Conservation (phyloP, 1,140 invertebrate genomes). For the Ips nitidus region DNA sequence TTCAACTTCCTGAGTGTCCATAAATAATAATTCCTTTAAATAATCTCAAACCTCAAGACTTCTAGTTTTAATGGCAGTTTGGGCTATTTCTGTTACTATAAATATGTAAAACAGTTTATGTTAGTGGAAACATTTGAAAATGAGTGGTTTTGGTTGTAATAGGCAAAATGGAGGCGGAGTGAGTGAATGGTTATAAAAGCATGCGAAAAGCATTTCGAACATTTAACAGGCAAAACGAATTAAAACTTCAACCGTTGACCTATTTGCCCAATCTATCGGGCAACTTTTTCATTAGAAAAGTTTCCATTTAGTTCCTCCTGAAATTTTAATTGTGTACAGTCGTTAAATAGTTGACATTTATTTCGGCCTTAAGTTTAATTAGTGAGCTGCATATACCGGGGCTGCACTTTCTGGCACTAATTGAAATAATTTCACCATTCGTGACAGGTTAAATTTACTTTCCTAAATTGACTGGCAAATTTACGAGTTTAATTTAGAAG, state of each 20-base stretch:
- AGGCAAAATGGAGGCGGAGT: too few species aligned
- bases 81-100: too few species aligned
- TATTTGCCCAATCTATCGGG: background rate
- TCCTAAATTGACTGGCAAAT: slow-evolving; percentile 39
- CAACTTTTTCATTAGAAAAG: slow-evolving; percentile 26
- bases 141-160: too few species aligned
- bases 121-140: too few species aligned
- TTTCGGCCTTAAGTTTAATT: slow-evolving; percentile 42
- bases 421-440: slow-evolving; percentile 43
- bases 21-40: too few species aligned
- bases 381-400: slow-evolving; percentile 41
- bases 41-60: too few species aligned
- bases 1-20: too few species aligned
- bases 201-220: background rate
- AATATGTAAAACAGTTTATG: too few species aligned
- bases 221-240: slow-evolving; percentile 14
- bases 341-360: slow-evolving; percentile 44
- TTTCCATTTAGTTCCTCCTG: slow-evolving; percentile 21
- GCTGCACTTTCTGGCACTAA: slow-evolving; percentile 41
- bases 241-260: slow-evolving; percentile 20
- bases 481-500: slow-evolving; percentile 37
- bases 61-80: too few species aligned
- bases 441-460: slow-evolving; percentile 41
- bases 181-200: too few species aligned
- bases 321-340: slow-evolving; percentile 40